These are phyloP conservation scores for Antennarius maculatus DNA, from an alignment of 2,797 vertebrate species.

Conservation along the genomic window DNA sequence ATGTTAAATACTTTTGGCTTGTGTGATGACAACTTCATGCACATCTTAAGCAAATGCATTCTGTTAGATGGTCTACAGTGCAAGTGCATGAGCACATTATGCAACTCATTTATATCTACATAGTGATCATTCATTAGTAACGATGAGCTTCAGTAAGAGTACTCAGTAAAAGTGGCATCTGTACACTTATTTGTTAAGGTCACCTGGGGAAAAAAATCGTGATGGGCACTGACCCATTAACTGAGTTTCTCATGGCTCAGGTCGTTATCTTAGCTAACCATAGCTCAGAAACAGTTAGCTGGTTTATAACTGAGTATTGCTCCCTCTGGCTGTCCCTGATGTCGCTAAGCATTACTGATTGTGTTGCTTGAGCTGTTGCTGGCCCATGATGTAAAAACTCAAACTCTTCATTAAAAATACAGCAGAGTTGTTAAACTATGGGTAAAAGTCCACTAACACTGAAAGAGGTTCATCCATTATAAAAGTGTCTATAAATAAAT, in stretches of 20 bases:
- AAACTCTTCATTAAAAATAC: conserved; percentile 4
- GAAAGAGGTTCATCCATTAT: neutral
- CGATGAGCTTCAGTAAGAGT: conserved; percentile 33
- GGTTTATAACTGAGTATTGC: conserved; percentile 17
- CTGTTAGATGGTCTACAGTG: neutral
- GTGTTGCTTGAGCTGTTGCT: neutral
- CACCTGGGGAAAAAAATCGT: too few species aligned
- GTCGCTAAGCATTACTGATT: conserved; percentile 6
- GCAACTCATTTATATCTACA: conserved; percentile 29
- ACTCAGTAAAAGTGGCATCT: neutral
- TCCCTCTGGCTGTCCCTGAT: conserved; percentile 20
- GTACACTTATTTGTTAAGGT: too few species aligned
- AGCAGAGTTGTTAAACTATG: neutral
- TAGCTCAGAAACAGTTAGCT: conserved; percentile 21
- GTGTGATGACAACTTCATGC: neutral
- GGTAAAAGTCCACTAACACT: neutral
- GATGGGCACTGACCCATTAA: too few species aligned
- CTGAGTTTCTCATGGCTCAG: too few species aligned
- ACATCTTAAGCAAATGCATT: neutral
- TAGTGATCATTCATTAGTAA: conserved; percentile 52
- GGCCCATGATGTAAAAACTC: conserved; percentile 30
- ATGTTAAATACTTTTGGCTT: neutral
- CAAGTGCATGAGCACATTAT: conserved; percentile 28
- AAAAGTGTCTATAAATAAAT: conserved; percentile 13
- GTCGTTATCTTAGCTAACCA: conserved; percentile 16